phyloP scores from a whole-genome alignment of 92 coral and sea anemone species.

The Zoanthus gigantus region DNA sequence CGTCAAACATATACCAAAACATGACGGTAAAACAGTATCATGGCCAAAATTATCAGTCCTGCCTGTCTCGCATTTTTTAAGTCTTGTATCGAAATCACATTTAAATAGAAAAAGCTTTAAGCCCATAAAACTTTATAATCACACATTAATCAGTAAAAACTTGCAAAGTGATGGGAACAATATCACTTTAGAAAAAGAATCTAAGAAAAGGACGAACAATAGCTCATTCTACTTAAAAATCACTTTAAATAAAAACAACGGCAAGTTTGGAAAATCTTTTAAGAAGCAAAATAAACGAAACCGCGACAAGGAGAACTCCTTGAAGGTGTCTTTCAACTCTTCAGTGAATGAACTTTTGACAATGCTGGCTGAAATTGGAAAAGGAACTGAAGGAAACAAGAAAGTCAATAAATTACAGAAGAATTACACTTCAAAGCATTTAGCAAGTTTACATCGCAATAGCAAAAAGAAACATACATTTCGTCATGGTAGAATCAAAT shows the following conservation, averaged over 20 bases:
- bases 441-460: not conserved
- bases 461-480: not conserved
- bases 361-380: not conserved
- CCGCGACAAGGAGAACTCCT: not conserved
- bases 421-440: not conserved
- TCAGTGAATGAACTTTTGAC: not conserved
- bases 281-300: not conserved
- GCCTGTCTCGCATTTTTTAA: not conserved
- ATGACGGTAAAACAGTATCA: not conserved
- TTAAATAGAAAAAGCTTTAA: not conserved
- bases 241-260: not conserved
- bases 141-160: not conserved
- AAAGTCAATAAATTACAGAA: not conserved
- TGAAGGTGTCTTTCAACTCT: not conserved
- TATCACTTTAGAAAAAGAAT: not conserved
- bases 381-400: not conserved
- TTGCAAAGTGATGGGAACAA: not conserved
- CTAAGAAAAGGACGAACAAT: not conserved
- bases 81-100: constrained; percentile 1
- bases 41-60: not conserved
- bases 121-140: not conserved
- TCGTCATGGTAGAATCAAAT: not conserved
- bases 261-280: not conserved
- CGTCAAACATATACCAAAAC: not conserved
- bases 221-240: not conserved